Conservation (phyloP, 2,888 invertebrate species). For the Peribatodes rhomboidaria region DNA sequence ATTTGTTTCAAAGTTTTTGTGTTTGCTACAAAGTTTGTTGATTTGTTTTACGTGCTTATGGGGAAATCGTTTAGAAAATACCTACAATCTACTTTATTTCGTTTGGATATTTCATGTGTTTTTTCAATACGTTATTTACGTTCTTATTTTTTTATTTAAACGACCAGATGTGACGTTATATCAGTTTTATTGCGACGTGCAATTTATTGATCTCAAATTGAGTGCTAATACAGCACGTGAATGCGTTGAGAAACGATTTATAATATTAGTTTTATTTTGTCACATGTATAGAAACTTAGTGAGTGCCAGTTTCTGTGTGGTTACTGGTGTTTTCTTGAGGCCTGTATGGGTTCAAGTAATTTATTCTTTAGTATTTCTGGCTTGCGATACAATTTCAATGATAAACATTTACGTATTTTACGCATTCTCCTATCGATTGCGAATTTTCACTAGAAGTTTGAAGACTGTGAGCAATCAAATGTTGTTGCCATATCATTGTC, state of each 20-base stretch:
- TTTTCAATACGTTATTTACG: background rate
- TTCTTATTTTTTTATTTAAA: background rate
- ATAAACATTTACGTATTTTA: constrained; percentile 3
- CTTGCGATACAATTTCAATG: constrained; percentile 1
- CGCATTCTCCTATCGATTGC: background rate
- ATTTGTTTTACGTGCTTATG: background rate
- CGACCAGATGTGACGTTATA: background rate
- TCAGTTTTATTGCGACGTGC: background rate
- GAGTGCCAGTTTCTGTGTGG: background rate
- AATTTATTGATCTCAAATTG: background rate
- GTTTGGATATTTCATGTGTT: background rate
- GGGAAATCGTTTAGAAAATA: background rate
- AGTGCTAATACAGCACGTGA: background rate
- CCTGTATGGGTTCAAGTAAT: background rate
- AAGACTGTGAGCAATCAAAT: background rate
- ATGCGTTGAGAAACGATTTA: background rate
- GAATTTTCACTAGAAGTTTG: background rate
- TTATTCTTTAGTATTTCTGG: background rate
- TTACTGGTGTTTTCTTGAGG: background rate
- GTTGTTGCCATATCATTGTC: background rate
- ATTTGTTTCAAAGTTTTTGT: background rate
- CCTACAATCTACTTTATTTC: background rate
- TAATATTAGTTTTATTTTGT: background rate
- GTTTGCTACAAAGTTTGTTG: constrained; percentile 1
- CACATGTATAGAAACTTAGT: background rate